phyloP scores from a whole-genome alignment of 2,797 vertebrate genomes.

The Momotus momota region DNA sequence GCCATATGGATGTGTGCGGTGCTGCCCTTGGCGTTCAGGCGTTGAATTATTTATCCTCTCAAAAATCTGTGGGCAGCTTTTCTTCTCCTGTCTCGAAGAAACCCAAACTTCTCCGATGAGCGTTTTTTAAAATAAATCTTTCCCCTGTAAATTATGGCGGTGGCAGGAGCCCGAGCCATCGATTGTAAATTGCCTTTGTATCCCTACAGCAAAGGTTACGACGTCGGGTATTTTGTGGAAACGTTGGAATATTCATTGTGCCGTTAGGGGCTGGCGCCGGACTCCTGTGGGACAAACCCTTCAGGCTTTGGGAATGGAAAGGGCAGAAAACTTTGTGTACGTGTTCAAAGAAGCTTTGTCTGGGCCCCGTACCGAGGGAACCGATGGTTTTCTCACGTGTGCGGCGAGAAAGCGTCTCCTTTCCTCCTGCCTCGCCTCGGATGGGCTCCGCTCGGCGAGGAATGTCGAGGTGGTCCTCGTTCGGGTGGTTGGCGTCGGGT shows the following conservation, averaged over 20 bases:
- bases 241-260: background rate
- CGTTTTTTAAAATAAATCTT: constrained; percentile 25
- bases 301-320: background rate
- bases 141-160: background rate
- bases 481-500: background rate
- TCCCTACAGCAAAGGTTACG: background rate
- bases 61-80: constrained; percentile 55
- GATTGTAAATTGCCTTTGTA: background rate
- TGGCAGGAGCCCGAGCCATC: background rate
- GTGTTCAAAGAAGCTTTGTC: background rate
- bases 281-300: background rate
- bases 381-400: background rate
- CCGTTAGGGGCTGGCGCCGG: background rate
- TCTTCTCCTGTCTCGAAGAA: constrained; percentile 25
- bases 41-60: constrained; percentile 75
- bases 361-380: background rate
- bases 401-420: background rate
- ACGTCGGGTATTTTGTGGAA: background rate
- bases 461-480: background rate
- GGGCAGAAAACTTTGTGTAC: background rate
- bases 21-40: constrained; percentile 67
- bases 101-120: background rate
- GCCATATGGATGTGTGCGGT: constrained; percentile 55
- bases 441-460: background rate
- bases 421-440: background rate